These are phyloP conservation scores for Sinocyclocheilus anshuiensis DNA, from an alignment of 2,113 vertebrate genomes.

Conservation along the genomic window DNA sequence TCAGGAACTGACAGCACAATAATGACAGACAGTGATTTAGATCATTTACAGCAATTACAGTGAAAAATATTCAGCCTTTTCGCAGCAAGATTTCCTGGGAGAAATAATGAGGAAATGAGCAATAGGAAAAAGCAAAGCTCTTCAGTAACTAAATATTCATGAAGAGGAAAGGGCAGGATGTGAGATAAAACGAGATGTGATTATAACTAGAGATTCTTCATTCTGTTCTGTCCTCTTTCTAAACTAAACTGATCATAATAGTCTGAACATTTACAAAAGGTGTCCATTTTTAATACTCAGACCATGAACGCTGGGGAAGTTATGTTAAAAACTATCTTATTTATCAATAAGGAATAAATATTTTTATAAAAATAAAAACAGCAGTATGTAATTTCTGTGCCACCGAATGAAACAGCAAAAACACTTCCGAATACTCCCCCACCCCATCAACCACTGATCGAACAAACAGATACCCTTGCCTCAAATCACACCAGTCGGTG, in stretches of 20 bases:
- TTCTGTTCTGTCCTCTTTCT: not conserved
- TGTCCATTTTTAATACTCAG: not conserved
- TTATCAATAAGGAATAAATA: not conserved
- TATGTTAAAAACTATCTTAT: not conserved
- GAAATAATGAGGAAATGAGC: slow-evolving; percentile 4
- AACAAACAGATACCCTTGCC: not conserved
- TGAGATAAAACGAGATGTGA: not conserved
- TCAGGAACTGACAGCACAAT: slow-evolving; percentile 9
- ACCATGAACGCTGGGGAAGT: not conserved
- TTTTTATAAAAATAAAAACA: too few species aligned
- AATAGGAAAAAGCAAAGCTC: not conserved
- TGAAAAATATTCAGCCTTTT: slow-evolving; percentile 18
- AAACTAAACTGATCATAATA: not conserved
- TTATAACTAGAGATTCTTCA: not conserved
- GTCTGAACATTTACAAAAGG: not conserved
- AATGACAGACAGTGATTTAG: slow-evolving; percentile 29
- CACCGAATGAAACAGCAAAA: not conserved
- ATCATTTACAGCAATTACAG: slow-evolving; percentile 27
- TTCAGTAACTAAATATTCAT: slow-evolving; percentile 3
- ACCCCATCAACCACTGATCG: not conserved
- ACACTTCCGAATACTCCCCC: not conserved
- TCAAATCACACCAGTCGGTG: not conserved
- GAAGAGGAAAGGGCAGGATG: slow-evolving; percentile 14
- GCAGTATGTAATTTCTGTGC: not conserved
- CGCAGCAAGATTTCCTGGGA: slow-evolving; percentile 4